phyloP scores from a whole-genome alignment of 2,113 vertebrate species.

The Megatriorchis doriae region DNA sequence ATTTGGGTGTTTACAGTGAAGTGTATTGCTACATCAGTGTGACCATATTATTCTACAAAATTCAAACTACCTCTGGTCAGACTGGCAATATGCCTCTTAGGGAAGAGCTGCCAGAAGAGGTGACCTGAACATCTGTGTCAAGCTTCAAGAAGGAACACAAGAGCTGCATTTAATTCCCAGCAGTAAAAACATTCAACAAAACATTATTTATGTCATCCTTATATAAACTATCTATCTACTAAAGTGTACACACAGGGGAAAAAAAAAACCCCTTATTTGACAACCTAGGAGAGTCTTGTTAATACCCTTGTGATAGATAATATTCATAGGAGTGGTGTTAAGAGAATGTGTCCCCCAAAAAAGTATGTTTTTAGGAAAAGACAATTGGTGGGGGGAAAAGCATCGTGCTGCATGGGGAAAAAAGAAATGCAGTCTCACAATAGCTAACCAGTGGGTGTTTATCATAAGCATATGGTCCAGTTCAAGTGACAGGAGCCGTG shows the following conservation, averaged over 20 bases:
- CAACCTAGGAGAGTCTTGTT: not conserved
- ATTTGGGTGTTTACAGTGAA: not conserved
- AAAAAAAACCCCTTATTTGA: not conserved
- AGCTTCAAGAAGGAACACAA: not conserved
- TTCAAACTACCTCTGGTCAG: not conserved
- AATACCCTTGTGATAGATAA: not conserved
- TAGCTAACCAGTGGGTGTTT: not conserved
- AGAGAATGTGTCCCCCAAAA: not conserved
- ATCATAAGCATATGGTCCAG: not conserved
- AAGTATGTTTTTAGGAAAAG: not conserved
- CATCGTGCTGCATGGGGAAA: not conserved
- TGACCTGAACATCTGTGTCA: constrained; percentile 13
- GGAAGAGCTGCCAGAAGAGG: not conserved
- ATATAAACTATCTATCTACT: not conserved
- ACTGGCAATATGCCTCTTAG: not conserved
- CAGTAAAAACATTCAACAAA: not conserved
- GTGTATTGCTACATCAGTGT: not conserved
- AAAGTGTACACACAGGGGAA: not conserved
- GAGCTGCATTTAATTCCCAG: not conserved
- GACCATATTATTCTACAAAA: not conserved
- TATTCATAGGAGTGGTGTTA: not conserved
- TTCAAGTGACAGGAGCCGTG: not conserved
- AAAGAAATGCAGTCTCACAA: not conserved
- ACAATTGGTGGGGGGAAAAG: not conserved
- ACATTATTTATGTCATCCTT: constrained; percentile 9